phyloP scores from a whole-genome alignment of 1,140 invertebrate species.

The Drosophila carrolli region DNA sequence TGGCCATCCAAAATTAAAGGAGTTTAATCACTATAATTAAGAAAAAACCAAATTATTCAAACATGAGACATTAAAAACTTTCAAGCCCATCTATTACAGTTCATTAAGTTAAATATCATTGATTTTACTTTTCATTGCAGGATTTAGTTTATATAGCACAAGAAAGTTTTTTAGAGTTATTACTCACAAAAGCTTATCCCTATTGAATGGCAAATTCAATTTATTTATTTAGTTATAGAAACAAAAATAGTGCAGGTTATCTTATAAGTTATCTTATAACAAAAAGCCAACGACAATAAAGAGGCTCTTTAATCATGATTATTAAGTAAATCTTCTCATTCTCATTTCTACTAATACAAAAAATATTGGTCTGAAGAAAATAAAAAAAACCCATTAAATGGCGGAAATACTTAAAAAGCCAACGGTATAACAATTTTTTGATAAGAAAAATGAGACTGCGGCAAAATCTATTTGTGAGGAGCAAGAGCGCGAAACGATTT shows the following conservation, averaged over 20 bases:
- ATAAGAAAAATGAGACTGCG: conserved; percentile 34
- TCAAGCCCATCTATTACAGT: too few relatives aligned
- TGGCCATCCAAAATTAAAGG: not conserved
- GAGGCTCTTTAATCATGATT: not conserved
- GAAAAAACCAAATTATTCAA: too few relatives aligned
- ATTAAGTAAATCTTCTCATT: not conserved
- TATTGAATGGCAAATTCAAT: too few relatives aligned
- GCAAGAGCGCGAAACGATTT: conserved; percentile 44
- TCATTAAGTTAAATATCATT: too few relatives aligned
- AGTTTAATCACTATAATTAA: too few relatives aligned
- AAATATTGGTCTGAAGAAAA: not conserved
- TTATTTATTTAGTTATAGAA: too few relatives aligned
- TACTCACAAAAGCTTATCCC: too few relatives aligned
- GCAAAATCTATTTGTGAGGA: conserved; percentile 47
- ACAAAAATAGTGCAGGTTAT: not conserved
- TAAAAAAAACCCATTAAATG: conserved; percentile 52
- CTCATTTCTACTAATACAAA: conserved; percentile 4
- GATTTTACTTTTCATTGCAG: too few relatives aligned
- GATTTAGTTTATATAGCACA: too few relatives aligned
- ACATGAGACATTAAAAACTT: too few relatives aligned
- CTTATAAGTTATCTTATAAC: not conserved
- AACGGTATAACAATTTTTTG: conserved; percentile 10
- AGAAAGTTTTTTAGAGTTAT: too few relatives aligned
- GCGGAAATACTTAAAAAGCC: conserved; percentile 62
- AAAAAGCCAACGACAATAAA: not conserved